These are phyloP conservation scores for Cabera pusaria DNA, from an alignment of 2,888 invertebrate genomes.

Conservation along the genomic window DNA sequence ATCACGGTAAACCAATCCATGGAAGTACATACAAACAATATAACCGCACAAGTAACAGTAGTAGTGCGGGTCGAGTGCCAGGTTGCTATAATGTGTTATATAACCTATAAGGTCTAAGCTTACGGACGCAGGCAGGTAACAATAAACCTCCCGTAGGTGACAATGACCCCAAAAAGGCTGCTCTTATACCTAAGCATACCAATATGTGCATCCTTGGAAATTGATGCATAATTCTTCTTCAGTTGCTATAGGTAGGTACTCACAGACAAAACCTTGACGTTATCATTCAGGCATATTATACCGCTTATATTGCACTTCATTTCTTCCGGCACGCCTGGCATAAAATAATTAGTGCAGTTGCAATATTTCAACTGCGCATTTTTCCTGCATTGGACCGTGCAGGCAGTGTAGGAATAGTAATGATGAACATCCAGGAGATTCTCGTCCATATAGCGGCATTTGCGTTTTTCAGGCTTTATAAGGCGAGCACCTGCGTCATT, in stretches of 20 bases:
- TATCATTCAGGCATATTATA: conserved; percentile 85
- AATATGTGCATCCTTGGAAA: too few species aligned
- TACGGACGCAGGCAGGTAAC: too few species aligned
- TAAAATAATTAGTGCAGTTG: conserved; percentile 88
- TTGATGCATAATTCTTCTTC: too few species aligned
- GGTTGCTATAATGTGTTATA: too few species aligned
- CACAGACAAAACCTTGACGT: conserved; percentile 86
- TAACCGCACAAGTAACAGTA: too few species aligned
- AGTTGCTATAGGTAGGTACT: conserved; percentile 33
- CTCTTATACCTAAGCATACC: too few species aligned
- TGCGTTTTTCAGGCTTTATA: conserved; percentile 86
- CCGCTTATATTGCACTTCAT: conserved; percentile 86
- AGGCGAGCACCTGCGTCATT: conserved; percentile 86
- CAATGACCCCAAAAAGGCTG: too few species aligned
- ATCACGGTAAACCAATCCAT: too few species aligned
- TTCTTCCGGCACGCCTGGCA: conserved; percentile 84
- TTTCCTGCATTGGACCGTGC: conserved; percentile 89
- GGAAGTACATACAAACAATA: too few species aligned
- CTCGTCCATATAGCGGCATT: conserved; percentile 89
- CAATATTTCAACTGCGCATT: conserved; percentile 85
- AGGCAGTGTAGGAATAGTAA: conserved; percentile 88
- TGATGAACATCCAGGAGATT: conserved; percentile 81
- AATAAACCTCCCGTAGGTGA: too few species aligned
- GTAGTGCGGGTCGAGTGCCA: too few species aligned
- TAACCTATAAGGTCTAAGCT: too few species aligned